Percentiles rank a stretch among this genome's conserved stretches.
phyloP scores from a whole-genome alignment of 2,797 vertebrate genomes.

The Cossypha dichroa region DNA sequence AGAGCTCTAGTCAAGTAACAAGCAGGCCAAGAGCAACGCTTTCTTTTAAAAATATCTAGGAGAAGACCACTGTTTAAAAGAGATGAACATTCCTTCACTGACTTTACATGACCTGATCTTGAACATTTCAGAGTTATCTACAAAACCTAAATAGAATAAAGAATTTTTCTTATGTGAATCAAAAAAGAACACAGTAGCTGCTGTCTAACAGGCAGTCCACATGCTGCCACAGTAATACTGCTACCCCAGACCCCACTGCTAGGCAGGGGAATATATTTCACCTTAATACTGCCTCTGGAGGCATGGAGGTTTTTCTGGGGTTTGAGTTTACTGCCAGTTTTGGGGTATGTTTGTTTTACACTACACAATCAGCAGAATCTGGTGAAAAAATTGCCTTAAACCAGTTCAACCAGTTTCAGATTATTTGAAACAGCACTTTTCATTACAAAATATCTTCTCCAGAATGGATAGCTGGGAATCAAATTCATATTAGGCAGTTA shows the following conservation, averaged over 20 bases:
- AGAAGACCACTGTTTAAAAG: background rate
- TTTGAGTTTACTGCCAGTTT: background rate
- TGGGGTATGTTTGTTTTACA: background rate
- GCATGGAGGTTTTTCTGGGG: background rate
- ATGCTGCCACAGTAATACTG: background rate
- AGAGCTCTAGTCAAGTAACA: background rate
- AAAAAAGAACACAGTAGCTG: background rate
- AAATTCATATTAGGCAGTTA: background rate
- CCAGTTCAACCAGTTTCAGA: background rate
- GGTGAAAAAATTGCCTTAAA: background rate
- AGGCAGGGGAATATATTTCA: background rate
- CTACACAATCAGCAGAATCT: background rate
- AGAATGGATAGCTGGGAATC: background rate
- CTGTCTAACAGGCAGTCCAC: background rate
- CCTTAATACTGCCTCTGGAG: background rate
- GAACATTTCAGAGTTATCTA: background rate
- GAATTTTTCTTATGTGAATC: background rate
- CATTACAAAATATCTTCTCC: background rate
- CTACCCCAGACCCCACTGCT: background rate
- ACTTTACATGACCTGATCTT: background rate
- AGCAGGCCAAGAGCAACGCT: background rate
- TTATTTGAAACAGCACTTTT: background rate
- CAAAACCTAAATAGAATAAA: background rate
- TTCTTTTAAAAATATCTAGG: background rate
- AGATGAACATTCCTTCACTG: background rate